Conservation (phyloP, 2,113 vertebrate species). For the Microcebus tavaratra region DNA sequence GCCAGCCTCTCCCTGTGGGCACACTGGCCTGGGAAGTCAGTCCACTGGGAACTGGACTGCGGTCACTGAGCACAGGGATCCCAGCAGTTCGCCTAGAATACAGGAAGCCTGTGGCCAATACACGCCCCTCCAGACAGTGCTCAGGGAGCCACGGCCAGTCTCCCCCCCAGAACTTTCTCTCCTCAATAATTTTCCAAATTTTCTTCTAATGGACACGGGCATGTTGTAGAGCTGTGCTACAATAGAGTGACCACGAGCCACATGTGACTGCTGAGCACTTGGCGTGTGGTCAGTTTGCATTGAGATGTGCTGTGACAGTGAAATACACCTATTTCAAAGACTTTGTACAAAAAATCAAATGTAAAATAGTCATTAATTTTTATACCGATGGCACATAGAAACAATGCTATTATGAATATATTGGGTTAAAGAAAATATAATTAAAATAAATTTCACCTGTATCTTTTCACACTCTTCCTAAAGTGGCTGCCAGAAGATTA, state of each 20-base stretch:
- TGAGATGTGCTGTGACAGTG: background rate
- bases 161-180: background rate
- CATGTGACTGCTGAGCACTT: too few species aligned
- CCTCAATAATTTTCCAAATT: background rate
- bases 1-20: background rate
- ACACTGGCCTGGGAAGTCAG: background rate
- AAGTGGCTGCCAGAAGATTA: background rate
- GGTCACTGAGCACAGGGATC: too few species aligned
- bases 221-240: background rate
- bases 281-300: background rate
- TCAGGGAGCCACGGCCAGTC: background rate
- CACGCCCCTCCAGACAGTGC: background rate
- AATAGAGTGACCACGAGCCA: background rate
- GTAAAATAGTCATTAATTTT: background rate
- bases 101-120: background rate
- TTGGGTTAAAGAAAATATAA: background rate
- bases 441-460: background rate
- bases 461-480: background rate
- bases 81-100: background rate
- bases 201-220: background rate
- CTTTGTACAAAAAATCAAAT: background rate
- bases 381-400: background rate
- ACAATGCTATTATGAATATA: background rate
- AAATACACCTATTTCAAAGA: background rate
- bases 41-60: background rate